phyloP scores from a whole-genome alignment of 2,797 vertebrate species.

The Sebastes nivosus region DNA sequence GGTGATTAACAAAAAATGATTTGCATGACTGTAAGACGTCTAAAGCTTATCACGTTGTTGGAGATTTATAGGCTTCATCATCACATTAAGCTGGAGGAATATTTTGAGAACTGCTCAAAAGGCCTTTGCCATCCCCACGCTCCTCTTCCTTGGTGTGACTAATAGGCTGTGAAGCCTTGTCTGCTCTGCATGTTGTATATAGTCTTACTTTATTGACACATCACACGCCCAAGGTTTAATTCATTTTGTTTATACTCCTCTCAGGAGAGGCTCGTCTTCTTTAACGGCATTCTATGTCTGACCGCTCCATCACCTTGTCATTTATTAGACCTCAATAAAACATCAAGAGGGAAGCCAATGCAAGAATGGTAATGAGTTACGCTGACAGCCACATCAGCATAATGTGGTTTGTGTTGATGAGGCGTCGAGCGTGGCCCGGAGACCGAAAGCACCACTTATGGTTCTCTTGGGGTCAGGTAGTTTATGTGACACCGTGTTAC shows the following conservation, averaged over 20 bases:
- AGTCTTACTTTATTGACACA: constrained; percentile 31
- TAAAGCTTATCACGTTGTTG: background rate
- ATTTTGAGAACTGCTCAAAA: constrained; percentile 7
- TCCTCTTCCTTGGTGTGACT: constrained; percentile 13
- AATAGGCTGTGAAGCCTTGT: constrained; percentile 35
- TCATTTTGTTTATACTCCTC: constrained; percentile 37
- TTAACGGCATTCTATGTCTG: constrained; percentile 36
- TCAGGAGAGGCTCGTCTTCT: constrained; percentile 13
- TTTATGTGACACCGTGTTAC: constrained; percentile 4
- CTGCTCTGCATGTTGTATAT: constrained; percentile 12
- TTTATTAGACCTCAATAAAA: constrained; percentile 62
- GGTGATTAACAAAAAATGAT: constrained; percentile 9
- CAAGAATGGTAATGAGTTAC: constrained; percentile 9
- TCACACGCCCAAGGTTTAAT: constrained; percentile 22
- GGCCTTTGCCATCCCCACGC: constrained; percentile 6
- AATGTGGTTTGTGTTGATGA: constrained; percentile 52
- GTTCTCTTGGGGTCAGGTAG: constrained; percentile 7
- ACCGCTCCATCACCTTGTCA: constrained; percentile 44
- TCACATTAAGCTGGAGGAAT: constrained; percentile 18
- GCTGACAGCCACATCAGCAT: constrained; percentile 38
- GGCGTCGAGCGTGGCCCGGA: constrained; percentile 11
- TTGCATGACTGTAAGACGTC: constrained; percentile 12
- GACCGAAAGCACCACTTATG: background rate
- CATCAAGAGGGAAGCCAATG: constrained; percentile 21
- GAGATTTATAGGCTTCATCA: constrained; percentile 29